Evolutionary conservation across 2,888 invertebrate species (phyloP), one percentile per base, ranked within the genome.

Genomic region (Synanthedon vespiformis): DNA sequence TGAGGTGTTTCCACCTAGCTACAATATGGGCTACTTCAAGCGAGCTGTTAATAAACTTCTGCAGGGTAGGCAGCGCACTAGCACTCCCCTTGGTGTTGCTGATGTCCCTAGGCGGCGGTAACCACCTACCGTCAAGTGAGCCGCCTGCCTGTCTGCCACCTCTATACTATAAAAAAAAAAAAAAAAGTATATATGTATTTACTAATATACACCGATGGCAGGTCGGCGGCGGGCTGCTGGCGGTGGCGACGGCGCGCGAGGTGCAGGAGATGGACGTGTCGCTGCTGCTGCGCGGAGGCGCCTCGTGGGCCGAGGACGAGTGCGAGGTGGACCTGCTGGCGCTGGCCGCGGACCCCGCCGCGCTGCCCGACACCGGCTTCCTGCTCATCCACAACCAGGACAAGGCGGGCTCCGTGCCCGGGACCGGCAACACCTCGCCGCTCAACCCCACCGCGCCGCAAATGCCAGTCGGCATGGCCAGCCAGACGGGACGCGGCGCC

Each of bases 191-290:
- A n/a, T n/a, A n/a, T n/a, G n/a, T n/a, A n/a, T n/a, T n/a, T n/a
- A n/a, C n/a, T n/a, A n/a, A n/a, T n/a, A n/a, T n/a, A n/a, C n/a
- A n/a, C n/a, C n/a, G n/a, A n/a, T 8, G 34, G 1, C 61, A 94
- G 93, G 92, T 94, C 14, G 93, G 92, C 61, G 90, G 92, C 52
- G 95, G 96, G 40, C 85, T 95, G 58, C 91, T 99, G 61, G 95
- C 97, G 0, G 90, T 99, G 61, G 96, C 98, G 5, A 99, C 98
- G 49, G 95, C 97, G 0, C 92, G 97, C 54, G 99, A 99, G 81
- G 92, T 99, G 11, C 97, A 99, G 73, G 99, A 99, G 87, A 93
- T 99, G 91, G 98, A 99, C 80, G 97, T 99, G 64, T 94, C 96
- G 0, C 87, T 96, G 50, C 87, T 99, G 34, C 87, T 99, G 48